Percentiles rank a stretch among this genome's conserved stretches.
phyloP scores from a whole-genome alignment of 2,113 vertebrate species.

The Oophaga pumilio region DNA sequence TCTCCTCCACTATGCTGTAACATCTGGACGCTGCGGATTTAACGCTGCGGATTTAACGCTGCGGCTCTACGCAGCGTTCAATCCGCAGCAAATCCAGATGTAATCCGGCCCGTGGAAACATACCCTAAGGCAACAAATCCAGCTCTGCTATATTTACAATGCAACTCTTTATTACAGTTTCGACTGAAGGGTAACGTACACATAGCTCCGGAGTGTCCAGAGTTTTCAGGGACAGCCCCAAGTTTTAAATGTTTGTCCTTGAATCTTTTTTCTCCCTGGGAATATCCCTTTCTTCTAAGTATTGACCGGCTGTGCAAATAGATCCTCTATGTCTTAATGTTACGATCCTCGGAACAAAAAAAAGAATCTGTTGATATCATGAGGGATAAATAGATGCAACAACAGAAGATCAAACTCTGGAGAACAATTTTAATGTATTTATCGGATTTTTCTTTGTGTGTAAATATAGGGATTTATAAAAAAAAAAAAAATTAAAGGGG shows the following conservation, averaged over 20 bases:
- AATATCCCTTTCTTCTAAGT: conserved; percentile 1
- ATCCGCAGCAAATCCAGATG: no score
- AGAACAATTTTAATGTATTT: no score
- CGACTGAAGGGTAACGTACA: background rate
- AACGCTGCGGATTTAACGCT: no score
- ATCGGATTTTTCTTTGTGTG: no score
- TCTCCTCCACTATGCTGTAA: no score
- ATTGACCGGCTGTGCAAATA: background rate
- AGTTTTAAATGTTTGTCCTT: conserved; percentile 14
- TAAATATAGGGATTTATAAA: no score
- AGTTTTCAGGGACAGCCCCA: background rate
- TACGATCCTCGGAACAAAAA: no score
- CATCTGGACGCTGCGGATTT: no score
- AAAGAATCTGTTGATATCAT: no score
- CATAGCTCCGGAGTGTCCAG: background rate
- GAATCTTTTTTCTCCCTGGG: background rate
- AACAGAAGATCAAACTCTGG: no score
- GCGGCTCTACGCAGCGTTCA: no score
- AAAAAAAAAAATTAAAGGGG: no score
- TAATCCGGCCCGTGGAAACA: background rate
- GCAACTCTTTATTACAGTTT: background rate
- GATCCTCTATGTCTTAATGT: background rate
- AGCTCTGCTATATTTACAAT: background rate
- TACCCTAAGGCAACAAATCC: background rate
- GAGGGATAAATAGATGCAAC: background rate